These are phyloP conservation scores for Cinara cedri DNA, from an alignment of 2,888 invertebrate species.

Conservation along the genomic window DNA sequence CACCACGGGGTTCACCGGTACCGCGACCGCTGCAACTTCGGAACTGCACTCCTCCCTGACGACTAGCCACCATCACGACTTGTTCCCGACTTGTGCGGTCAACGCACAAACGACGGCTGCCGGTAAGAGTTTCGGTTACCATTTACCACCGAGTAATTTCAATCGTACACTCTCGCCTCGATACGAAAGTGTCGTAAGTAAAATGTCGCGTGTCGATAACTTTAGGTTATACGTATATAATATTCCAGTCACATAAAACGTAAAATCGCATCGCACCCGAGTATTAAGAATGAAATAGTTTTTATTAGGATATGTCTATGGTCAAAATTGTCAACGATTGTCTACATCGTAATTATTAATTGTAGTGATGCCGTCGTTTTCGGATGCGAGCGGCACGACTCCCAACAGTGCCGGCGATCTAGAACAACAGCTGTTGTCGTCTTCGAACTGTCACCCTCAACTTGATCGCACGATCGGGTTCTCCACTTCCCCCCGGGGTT, in stretches of 20 bases:
- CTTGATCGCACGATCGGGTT: slow-evolving; percentile 65
- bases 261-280: no score
- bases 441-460: slow-evolving; percentile 66
- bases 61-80: slow-evolving; percentile 45
- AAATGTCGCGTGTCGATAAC: no score
- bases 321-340: no score
- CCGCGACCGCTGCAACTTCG: slow-evolving; percentile 68
- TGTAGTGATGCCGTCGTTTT: slow-evolving; percentile 43
- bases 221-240: no score
- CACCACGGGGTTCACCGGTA: slow-evolving; percentile 74
- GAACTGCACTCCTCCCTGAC: slow-evolving; percentile 42
- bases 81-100: slow-evolving; percentile 35
- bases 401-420: slow-evolving; percentile 66
- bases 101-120: slow-evolving; percentile 28
- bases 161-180: no score
- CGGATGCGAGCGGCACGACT: slow-evolving; percentile 59
- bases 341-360: not conserved
- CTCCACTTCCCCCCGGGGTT: not conserved
- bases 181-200: no score
- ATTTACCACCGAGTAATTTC: no score
- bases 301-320: no score
- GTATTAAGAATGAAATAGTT: not conserved
- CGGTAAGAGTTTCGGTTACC: not conserved
- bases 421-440: slow-evolving; percentile 62
- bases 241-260: no score